Conservation (phyloP, 2,797 vertebrate species). For the Pangasius macronema region DNA sequence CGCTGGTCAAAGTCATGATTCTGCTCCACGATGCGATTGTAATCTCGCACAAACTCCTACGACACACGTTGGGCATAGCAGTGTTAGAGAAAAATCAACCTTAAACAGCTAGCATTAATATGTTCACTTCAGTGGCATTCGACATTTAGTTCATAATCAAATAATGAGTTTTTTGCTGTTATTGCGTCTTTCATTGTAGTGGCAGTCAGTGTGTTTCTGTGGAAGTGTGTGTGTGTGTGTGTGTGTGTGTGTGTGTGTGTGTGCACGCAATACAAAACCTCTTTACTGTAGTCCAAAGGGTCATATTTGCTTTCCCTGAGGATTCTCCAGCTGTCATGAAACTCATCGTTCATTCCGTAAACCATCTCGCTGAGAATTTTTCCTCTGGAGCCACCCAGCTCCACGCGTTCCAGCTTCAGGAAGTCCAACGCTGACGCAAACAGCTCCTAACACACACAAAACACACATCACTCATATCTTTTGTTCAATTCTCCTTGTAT, state of each 20-base stretch:
- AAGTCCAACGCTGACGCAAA: constrained; percentile 76
- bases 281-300: constrained; percentile 72
- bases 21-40: constrained; percentile 75
- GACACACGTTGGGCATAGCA: constrained; percentile 12
- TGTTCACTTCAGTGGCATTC: not conserved
- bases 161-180: not conserved
- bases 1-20: constrained; percentile 82
- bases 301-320: constrained; percentile 78
- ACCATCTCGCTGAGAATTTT: constrained; percentile 75
- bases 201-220: not conserved
- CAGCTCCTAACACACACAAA: constrained; percentile 64
- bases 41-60: constrained; percentile 77
- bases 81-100: not conserved
- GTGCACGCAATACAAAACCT: constrained; percentile 56
- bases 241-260: not conserved
- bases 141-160: not conserved
- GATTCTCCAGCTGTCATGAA: constrained; percentile 74
- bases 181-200: not conserved
- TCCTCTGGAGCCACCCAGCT: constrained; percentile 70
- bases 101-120: not conserved
- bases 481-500: not conserved
- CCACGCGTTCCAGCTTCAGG: constrained; percentile 78
- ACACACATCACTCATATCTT: not conserved
- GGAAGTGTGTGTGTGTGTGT: not conserved
- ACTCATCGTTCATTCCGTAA: constrained; percentile 73